These are phyloP conservation scores for Phaedon cochleariae DNA, from an alignment of 2,888 invertebrate species.

Conservation along the genomic window DNA sequence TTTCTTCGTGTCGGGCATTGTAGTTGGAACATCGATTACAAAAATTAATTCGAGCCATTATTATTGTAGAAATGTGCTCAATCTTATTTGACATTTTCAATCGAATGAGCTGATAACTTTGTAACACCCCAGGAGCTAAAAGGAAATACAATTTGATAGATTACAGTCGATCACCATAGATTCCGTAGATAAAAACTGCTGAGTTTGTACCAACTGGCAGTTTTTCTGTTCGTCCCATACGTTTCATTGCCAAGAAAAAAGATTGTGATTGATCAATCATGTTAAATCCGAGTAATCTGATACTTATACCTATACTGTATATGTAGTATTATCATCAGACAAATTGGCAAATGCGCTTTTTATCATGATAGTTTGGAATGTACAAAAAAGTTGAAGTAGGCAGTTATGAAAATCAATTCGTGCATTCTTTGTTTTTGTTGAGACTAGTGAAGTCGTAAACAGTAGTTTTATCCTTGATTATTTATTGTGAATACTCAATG, in stretches of 20 bases:
- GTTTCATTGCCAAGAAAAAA: not conserved
- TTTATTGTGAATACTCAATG: too few species aligned
- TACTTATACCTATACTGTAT: too few species aligned
- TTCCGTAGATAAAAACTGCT: constrained; percentile 15
- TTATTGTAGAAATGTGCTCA: constrained; percentile 31
- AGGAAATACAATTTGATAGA: constrained; percentile 30
- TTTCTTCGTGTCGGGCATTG: not conserved
- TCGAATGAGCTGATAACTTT: constrained; percentile 34
- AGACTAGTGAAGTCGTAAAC: too few species aligned
- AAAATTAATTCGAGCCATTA: constrained; percentile 35
- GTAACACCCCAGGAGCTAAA: constrained; percentile 15
- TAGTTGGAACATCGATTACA: constrained; percentile 28
- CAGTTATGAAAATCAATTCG: too few species aligned
- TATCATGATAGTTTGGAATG: too few species aligned
- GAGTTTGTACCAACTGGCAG: not conserved
- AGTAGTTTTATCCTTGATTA: too few species aligned
- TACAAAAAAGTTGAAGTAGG: too few species aligned
- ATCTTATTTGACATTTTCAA: constrained; percentile 40
- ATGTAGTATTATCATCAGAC: too few species aligned
- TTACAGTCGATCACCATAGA: constrained; percentile 30
- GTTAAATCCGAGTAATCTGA: too few species aligned
- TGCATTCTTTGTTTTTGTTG: too few species aligned
- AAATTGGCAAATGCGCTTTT: too few species aligned
- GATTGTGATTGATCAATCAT: not conserved
- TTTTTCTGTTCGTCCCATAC: not conserved